Evolutionary conservation across 2,797 vertebrate species (phyloP).

Genomic region (Argyrosomus regius): DNA sequence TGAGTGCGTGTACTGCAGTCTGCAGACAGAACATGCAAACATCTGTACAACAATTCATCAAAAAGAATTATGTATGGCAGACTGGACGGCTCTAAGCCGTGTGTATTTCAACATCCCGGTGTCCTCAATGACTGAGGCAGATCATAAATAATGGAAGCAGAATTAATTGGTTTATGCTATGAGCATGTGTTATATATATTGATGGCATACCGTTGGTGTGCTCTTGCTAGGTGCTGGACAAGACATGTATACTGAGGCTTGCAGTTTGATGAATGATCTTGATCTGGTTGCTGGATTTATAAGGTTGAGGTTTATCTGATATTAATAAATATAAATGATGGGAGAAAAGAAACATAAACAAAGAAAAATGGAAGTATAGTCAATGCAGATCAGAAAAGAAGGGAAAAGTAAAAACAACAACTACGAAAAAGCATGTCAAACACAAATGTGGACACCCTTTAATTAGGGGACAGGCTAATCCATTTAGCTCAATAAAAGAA

Average conservation of each 20-base stretch:
- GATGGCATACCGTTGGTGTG: conserved; percentile 43
- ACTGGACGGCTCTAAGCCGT: conserved; percentile 55
- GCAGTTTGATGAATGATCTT: conserved; percentile 25
- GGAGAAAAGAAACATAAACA: neutral
- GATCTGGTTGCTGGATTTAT: conserved; percentile 20
- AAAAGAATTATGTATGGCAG: conserved; percentile 70
- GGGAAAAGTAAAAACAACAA: neutral
- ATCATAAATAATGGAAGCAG: conserved; percentile 69
- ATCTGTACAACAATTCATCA: conserved; percentile 82
- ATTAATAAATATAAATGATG: neutral
- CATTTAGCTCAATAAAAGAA: neutral
- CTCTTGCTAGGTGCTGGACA: conserved; percentile 28
- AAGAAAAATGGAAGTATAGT: neutral
- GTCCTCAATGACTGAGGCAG: conserved; percentile 52
- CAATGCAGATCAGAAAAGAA: neutral
- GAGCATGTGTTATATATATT: conserved; percentile 72
- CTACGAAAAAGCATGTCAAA: neutral
- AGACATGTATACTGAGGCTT: conserved; percentile 23
- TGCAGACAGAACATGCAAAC: conserved; percentile 78
- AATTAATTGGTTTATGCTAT: conserved; percentile 76
- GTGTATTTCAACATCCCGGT: conserved; percentile 62
- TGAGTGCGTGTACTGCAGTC: conserved; percentile 75
- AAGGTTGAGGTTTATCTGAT: neutral
- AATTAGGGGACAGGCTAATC: neutral
- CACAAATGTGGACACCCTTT: neutral